Percentiles rank a stretch among this genome's conserved stretches.
phyloP scores from a whole-genome alignment of 2,797 vertebrate genomes.

The Acropternis orthonyx region DNA sequence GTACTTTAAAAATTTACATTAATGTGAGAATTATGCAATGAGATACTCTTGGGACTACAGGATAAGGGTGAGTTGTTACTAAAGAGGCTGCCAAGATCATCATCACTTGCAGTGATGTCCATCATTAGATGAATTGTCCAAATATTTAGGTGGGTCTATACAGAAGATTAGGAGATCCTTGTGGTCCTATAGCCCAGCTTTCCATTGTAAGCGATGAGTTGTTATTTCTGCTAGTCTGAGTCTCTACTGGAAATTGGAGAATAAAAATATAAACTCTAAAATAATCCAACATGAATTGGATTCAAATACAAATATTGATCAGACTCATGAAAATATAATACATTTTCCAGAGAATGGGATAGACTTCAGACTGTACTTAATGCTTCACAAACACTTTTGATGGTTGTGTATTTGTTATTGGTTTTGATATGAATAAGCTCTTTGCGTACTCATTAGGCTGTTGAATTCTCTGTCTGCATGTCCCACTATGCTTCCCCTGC shows the following conservation, averaged over 20 bases:
- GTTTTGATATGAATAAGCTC: background rate
- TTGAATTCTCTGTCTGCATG: background rate
- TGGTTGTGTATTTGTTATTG: background rate
- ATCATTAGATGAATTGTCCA: slow-evolving; percentile 26
- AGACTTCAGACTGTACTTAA: background rate
- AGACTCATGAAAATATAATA: background rate
- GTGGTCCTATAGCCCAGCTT: background rate
- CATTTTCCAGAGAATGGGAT: background rate
- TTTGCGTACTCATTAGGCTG: background rate
- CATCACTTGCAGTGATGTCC: background rate
- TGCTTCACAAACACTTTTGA: background rate
- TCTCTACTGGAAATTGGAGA: background rate
- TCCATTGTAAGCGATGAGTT: background rate
- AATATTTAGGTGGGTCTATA: slow-evolving; percentile 15
- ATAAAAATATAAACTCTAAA: background rate
- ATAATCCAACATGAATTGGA: background rate
- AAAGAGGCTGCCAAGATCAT: background rate
- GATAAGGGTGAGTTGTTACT: background rate
- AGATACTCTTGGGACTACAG: background rate
- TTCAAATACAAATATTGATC: background rate
- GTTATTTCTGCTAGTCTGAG: background rate
- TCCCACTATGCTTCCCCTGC: background rate
- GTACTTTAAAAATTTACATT: background rate
- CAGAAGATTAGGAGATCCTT: slow-evolving; percentile 18
- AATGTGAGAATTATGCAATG: background rate